Percentiles rank a stretch among this genome's conserved stretches.
phyloP scores from a whole-genome alignment of 2,113 vertebrate species.

The Petromus typicus region DNA sequence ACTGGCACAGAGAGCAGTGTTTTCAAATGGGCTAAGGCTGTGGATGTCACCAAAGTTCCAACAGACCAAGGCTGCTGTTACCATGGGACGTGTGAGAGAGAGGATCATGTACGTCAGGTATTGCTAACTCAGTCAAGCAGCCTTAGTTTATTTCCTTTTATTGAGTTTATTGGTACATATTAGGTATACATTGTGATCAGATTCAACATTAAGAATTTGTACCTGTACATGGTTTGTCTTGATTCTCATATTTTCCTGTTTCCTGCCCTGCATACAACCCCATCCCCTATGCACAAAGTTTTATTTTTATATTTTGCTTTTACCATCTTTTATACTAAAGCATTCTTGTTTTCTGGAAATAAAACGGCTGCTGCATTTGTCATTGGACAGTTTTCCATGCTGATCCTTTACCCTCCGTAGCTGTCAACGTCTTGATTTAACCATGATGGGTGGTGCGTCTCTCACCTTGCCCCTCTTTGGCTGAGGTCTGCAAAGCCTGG shows the following conservation, averaged over 20 bases:
- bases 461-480: background rate
- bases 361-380: background rate
- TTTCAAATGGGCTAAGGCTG: background rate
- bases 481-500: background rate
- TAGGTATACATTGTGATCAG: too few species aligned
- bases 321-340: too few species aligned
- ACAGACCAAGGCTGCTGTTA: background rate
- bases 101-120: background rate
- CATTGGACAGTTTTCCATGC: background rate
- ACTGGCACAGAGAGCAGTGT: background rate
- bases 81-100: too few species aligned
- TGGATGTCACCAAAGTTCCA: background rate
- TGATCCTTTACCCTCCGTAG: background rate
- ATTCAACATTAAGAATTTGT: too few species aligned
- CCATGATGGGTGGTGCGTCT: background rate
- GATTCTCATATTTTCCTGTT: too few species aligned
- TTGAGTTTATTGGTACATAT: too few species aligned
- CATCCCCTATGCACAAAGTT: too few species aligned
- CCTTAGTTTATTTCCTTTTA: background rate
- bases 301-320: too few species aligned
- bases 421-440: background rate
- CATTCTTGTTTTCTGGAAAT: background rate
- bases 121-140: background rate
- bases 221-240: too few species aligned
- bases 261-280: too few species aligned